Base-by-base conservation (phyloP, 1,140 invertebrate species). In the Hycleus phaleratus region DNA sequence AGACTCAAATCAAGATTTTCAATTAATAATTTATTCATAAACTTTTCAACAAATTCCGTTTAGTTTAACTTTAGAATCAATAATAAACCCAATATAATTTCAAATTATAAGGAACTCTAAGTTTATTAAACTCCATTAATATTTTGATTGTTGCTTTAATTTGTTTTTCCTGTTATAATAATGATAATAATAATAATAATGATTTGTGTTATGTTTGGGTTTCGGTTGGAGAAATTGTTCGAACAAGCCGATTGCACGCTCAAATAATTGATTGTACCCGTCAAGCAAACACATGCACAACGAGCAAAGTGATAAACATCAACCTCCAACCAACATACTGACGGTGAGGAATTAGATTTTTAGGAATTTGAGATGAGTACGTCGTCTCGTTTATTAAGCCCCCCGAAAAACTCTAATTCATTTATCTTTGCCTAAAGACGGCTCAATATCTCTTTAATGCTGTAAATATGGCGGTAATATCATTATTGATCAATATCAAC, bases 211-310 rank as follows among this genome's bases (percentile, higher is more conserved):
- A 52, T 44, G 51, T 53, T 38, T 46, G 46, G 43, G 51, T 40
- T 44, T 18, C 1, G 56, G 56, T 48, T 46, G 11, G 43, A 50
- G 50, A 50, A 42, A 48, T 51, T 58, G 56, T 58, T 58, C 50
- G 50, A 58, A 58, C 56, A 58, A 45, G 56, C 49, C 56, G 47
- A 58, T 58, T 58, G 56, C 49, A 58, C 56, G 56, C 56, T 32
- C 45, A 39, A 47, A 44, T 58, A 58, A 58, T 58, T 58, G 56
- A 58, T 58, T 58, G 56, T 58, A 38, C 43, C 56, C 56, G 48
- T 58, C 56, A 58, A 58, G 42, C 44, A 51, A 51, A 58, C 56
- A 50, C 56, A 58, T 58, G 56, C 56, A 58, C 56, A 51, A 40
- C 44, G 43, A 45, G 38, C 32, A 18, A 48, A 46, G 48, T 51